Conservation (phyloP, 2,797 vertebrate genomes). For the Falco naumanni region DNA sequence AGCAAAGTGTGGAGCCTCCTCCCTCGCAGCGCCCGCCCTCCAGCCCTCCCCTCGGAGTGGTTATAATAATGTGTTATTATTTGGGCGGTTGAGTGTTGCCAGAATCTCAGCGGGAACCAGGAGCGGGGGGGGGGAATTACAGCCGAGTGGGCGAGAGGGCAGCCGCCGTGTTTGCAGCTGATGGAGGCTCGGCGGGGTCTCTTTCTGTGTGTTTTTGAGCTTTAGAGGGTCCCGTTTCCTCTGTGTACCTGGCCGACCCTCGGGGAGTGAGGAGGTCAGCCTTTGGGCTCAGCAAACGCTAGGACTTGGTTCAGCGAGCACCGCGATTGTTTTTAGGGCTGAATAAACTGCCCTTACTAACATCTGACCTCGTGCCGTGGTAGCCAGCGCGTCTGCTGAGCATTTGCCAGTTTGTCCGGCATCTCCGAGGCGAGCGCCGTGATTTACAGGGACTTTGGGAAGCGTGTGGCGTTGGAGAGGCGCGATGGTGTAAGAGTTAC, state of each 20-base stretch:
- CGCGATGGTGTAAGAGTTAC: not conserved
- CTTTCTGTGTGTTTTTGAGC: not conserved
- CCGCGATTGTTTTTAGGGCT: conserved; percentile 35
- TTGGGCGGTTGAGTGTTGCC: conserved; percentile 31
- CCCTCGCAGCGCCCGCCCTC: not conserved
- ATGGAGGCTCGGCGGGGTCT: not conserved
- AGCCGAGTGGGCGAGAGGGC: not conserved
- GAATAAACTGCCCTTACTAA: conserved; percentile 42
- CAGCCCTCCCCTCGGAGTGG: not conserved
- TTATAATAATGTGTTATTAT: conserved; percentile 46
- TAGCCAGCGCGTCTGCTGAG: not conserved
- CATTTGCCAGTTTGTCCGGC: not conserved
- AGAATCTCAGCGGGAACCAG: not conserved
- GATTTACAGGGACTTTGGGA: conserved; percentile 15
- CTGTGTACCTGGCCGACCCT: not conserved
- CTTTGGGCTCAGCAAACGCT: not conserved
- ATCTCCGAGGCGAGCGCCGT: not conserved
- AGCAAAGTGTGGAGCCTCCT: not conserved
- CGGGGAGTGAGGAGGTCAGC: not conserved
- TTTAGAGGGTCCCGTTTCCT: not conserved
- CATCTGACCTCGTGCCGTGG: conserved; percentile 55
- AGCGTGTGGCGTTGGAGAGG: not conserved
- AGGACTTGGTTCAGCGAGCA: conserved; percentile 26
- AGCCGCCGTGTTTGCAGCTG: not conserved
- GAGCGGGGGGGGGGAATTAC: not conserved